phyloP scores from a whole-genome alignment of 2,888 invertebrate genomes.

The Andrena marginata region DNA sequence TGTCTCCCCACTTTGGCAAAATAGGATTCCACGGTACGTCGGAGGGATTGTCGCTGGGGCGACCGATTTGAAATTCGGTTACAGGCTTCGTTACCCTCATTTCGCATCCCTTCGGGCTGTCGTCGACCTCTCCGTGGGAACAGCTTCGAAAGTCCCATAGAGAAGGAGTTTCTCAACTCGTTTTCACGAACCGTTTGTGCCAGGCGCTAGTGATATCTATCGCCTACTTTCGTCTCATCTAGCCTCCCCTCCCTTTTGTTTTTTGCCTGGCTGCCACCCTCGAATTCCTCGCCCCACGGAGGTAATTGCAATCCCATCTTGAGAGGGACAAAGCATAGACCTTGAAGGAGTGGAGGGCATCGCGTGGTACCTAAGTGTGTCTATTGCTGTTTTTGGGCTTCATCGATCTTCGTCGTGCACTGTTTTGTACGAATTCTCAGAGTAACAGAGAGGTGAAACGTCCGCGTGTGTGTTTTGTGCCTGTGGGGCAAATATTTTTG shows the following conservation, averaged over 20 bases:
- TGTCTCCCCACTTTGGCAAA: constrained; percentile 50
- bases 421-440: neutral
- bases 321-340: neutral
- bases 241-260: neutral
- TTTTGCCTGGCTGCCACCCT: neutral
- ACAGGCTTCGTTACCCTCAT: constrained; percentile 75
- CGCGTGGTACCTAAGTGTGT: neutral
- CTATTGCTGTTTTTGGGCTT: neutral
- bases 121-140: constrained; percentile 27
- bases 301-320: neutral
- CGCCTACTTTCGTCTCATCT: constrained; percentile 36
- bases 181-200: constrained; percentile 68
- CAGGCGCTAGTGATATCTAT: constrained; percentile 55
- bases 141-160: constrained; percentile 50
- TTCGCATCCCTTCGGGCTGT: constrained; percentile 67
- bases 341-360: neutral
- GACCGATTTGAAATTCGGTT: constrained; percentile 74
- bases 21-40: constrained; percentile 53
- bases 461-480: neutral
- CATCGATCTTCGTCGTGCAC: neutral
- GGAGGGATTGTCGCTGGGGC: constrained; percentile 64
- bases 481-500: neutral
- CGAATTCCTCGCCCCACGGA: neutral
- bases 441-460: too few relatives aligned
- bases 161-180: constrained; percentile 66